Conservation (phyloP, 2,888 invertebrate species). For the Epirrhoe tristata region DNA sequence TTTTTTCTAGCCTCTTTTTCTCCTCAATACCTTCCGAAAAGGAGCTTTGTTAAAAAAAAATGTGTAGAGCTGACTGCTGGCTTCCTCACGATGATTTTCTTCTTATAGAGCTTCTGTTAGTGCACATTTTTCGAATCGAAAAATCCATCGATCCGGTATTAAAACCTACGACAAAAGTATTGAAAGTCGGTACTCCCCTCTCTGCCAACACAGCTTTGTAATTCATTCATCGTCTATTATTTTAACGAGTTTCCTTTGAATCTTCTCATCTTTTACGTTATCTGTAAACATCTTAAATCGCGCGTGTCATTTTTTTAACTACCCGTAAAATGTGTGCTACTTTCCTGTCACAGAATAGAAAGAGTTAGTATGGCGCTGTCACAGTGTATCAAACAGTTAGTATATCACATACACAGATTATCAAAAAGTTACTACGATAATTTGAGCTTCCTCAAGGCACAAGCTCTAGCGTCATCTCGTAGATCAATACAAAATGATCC, state of each 20-base stretch:
- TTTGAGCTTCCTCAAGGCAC: background rate
- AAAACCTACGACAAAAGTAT: background rate
- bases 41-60: too few relatives aligned
- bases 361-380: constrained; percentile 13
- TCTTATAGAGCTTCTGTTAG: too few relatives aligned
- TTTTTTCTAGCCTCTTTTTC: too few relatives aligned
- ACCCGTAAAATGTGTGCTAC: constrained; percentile 33
- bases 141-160: background rate
- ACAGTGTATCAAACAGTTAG: constrained; percentile 1
- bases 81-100: too few relatives aligned
- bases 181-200: background rate
- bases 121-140: too few relatives aligned
- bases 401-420: background rate
- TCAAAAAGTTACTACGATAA: background rate
- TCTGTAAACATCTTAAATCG: constrained; percentile 39
- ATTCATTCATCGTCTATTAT: constrained; percentile 1
- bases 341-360: constrained; percentile 17
- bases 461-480: background rate
- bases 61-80: too few relatives aligned
- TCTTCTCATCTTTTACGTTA: constrained; percentile 18
- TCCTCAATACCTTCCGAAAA: too few relatives aligned
- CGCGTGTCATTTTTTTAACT: constrained; percentile 42
- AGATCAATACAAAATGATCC: background rate
- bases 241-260: constrained; percentile 1
- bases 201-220: background rate